These are phyloP conservation scores for Eulemur rufifrons DNA, from an alignment of 2,113 vertebrate species.

Conservation along the genomic window DNA sequence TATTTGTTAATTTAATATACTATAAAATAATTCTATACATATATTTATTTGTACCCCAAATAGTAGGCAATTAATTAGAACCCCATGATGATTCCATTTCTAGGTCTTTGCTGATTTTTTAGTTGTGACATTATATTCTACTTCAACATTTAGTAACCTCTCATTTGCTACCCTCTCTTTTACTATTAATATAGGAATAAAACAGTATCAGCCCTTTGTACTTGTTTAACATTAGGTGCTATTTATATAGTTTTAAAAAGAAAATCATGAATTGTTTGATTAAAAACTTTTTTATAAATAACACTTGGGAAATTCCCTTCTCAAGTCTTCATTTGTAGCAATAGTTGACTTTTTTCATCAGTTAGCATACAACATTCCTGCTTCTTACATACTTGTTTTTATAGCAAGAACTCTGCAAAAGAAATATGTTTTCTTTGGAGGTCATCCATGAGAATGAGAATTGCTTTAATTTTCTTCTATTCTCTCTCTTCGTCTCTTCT, in stretches of 20 bases:
- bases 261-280: neutral
- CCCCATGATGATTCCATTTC: neutral
- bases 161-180: neutral
- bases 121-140: neutral
- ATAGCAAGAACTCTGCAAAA: neutral
- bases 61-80: neutral
- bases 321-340: neutral
- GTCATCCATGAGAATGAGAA: neutral
- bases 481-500: neutral
- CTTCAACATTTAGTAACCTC: neutral
- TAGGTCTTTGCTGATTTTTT: neutral
- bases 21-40: slow-evolving; percentile 1
- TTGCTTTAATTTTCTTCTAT: neutral
- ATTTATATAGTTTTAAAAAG: neutral
- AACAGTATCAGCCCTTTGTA: neutral
- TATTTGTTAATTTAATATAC: neutral
- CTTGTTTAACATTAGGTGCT: neutral
- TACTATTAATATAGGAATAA: neutral
- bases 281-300: neutral
- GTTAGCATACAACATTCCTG: neutral
- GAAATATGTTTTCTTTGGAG: neutral
- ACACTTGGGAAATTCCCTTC: neutral
- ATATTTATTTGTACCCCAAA: neutral
- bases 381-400: neutral
- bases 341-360: neutral